Percentiles rank a stretch among this genome's conserved stretches.
Conservation (phyloP, 2,888 invertebrate species). For the Drosophila multiciliata region DNA sequence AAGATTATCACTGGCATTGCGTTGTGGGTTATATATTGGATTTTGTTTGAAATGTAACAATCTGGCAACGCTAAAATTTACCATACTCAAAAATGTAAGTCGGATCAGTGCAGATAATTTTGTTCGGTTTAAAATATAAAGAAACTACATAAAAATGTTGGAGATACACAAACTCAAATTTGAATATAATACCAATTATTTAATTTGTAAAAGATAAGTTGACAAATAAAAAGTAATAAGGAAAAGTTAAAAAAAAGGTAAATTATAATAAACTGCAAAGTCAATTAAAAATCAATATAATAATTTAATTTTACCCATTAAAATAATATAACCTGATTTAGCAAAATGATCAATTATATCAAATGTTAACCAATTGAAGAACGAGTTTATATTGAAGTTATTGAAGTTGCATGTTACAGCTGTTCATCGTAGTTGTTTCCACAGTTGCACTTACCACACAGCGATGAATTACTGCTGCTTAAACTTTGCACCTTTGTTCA, state of each 20-base stretch:
- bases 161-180: too few species aligned
- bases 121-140: background rate
- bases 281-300: background rate
- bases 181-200: background rate
- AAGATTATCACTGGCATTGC: background rate
- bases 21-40: background rate
- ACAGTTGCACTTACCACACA: constrained; percentile 27
- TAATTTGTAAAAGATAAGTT: background rate
- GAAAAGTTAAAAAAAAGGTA: background rate
- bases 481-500: constrained; percentile 32
- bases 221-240: background rate
- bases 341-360: background rate
- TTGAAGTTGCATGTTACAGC: background rate
- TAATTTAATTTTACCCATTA: background rate
- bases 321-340: background rate
- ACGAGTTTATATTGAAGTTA: background rate
- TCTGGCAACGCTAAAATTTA: too few species aligned
- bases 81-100: too few species aligned
- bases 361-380: background rate
- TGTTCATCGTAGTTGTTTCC: background rate
- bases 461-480: constrained; percentile 44
- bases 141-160: rapidly evolving
- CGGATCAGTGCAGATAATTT: background rate
- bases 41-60: background rate
- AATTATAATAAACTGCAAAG: background rate